These are phyloP conservation scores for Acanthornis magna DNA, from an alignment of 2,797 vertebrate species.

Conservation along the genomic window DNA sequence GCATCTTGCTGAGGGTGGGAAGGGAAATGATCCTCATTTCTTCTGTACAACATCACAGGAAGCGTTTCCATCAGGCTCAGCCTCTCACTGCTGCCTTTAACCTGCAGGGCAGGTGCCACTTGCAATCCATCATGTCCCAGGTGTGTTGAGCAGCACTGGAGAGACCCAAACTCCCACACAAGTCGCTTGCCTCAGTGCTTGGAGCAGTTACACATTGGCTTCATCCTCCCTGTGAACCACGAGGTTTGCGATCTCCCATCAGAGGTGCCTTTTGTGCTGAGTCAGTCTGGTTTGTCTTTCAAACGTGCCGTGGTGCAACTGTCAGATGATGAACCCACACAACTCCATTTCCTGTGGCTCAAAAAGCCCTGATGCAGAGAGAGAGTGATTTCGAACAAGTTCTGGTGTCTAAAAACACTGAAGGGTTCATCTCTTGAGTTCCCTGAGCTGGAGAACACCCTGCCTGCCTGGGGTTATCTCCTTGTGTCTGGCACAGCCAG, in stretches of 20 bases:
- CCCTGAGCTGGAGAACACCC: neutral
- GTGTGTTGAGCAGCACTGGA: neutral
- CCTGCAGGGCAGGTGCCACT: neutral
- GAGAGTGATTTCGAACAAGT: neutral
- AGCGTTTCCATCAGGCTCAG: neutral
- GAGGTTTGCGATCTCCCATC: neutral
- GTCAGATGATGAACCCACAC: neutral
- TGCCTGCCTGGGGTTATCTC: neutral
- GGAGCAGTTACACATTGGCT: rapidly evolving
- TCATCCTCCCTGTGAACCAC: rapidly evolving
- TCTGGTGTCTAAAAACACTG: neutral
- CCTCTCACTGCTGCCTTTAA: neutral
- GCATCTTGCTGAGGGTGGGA: rapidly evolving
- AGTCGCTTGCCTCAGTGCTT: rapidly evolving
- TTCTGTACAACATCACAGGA: rapidly evolving
- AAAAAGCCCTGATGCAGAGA: neutral
- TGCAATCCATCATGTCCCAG: rapidly evolving
- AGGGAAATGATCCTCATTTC: neutral
- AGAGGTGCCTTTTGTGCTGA: neutral
- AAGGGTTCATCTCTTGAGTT: neutral
- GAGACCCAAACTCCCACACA: rapidly evolving
- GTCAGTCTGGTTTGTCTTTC: neutral
- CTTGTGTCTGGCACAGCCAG: neutral
- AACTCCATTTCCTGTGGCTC: neutral
- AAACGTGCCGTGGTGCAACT: neutral